Conservation (phyloP, 2,888 invertebrate species). For the Drosophila nigricruria region DNA sequence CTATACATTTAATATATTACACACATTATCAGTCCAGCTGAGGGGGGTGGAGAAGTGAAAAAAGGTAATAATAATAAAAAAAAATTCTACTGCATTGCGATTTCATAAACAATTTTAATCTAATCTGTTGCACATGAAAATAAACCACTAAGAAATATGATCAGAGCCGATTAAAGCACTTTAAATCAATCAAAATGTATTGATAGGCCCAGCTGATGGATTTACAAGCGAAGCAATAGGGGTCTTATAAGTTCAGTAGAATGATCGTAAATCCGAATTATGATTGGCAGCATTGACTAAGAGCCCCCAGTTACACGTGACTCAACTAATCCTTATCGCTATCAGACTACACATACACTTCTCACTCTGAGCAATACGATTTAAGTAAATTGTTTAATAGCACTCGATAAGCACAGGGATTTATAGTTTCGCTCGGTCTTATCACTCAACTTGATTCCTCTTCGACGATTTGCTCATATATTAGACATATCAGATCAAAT, state of each 20-base stretch:
- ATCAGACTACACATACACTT: background rate
- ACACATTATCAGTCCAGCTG: conserved; percentile 8
- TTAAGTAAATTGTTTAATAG: conserved; percentile 64
- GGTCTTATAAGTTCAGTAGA: conserved; percentile 7
- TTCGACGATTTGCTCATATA: conserved; percentile 7
- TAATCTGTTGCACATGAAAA: conserved; percentile 46
- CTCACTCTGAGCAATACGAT: conserved; percentile 31
- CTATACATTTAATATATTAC: conserved; percentile 5
- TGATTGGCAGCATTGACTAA: conserved; percentile 27
- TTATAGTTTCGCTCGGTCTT: conserved; percentile 36
- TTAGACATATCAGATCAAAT: background rate
- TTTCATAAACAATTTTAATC: conserved; percentile 54
- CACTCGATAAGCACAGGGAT: conserved; percentile 54
- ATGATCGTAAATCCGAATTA: conserved; percentile 39
- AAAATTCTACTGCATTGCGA: conserved; percentile 8
- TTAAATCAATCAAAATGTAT: conserved; percentile 67
- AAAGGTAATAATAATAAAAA: background rate
- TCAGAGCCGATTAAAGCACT: conserved; percentile 63
- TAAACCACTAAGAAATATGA: conserved; percentile 47
- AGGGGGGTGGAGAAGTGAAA: background rate
- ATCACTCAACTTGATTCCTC: conserved; percentile 31
- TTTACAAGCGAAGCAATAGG: conserved; percentile 46
- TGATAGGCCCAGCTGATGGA: conserved; percentile 68
- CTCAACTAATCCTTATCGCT: conserved; percentile 34
- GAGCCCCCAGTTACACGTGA: conserved; percentile 26